Conservation (phyloP, 2,888 invertebrate species). For the Lochmaea crataegi region DNA sequence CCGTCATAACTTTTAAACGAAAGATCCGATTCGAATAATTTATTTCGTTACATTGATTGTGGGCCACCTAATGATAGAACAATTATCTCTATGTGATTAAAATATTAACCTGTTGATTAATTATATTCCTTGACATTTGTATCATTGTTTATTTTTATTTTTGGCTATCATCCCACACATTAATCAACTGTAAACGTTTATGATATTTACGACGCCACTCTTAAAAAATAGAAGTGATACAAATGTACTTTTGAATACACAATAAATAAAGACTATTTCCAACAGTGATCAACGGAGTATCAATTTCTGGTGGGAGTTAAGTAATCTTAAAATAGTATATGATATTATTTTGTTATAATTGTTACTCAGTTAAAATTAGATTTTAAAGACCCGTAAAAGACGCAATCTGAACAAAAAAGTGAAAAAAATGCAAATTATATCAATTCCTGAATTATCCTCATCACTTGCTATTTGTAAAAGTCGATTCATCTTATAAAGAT, state of each 20-base stretch:
- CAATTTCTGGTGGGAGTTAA: neutral
- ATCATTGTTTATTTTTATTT: conserved; percentile 17
- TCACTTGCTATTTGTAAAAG: too few species aligned
- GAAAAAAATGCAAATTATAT: too few species aligned
- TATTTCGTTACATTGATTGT: too few species aligned
- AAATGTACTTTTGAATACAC: neutral
- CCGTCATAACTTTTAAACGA: too few species aligned
- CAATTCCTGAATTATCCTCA: too few species aligned
- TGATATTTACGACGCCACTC: conserved; percentile 3
- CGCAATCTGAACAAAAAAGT: too few species aligned
- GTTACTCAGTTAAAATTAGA: too few species aligned
- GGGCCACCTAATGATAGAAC: neutral
- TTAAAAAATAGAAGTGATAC: conserved; percentile 11
- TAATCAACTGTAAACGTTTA: neutral
- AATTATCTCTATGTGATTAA: neutral
- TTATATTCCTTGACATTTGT: conserved; percentile 14
- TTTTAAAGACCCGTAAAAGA: too few species aligned
- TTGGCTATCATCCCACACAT: neutral
- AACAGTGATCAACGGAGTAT: neutral
- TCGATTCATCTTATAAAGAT: too few species aligned
- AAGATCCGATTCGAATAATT: too few species aligned
- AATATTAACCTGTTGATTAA: neutral
- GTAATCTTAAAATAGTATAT: too few species aligned
- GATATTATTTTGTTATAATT: neutral
- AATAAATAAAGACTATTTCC: neutral